Evolutionary conservation across 2,113 vertebrate genomes (phyloP), one percentile per base, ranked within the genome.

Genomic region (Guaruba guarouba): DNA sequence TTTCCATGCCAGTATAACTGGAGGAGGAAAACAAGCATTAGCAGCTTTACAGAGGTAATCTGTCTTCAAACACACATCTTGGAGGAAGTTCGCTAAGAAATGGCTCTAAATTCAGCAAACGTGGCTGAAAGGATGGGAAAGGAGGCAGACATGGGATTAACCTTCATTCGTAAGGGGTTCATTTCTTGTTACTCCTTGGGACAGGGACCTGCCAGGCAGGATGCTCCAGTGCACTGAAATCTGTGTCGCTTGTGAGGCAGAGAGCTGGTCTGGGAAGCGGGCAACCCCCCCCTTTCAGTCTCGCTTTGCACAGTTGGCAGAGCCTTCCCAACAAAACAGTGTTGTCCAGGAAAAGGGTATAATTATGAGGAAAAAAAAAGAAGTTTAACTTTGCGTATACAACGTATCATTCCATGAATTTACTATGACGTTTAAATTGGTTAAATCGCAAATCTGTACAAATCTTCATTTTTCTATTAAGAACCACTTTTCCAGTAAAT

Each of bases 191-290:
- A 24, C 8, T 69, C 14, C 31, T 71, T 11, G 25, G 11, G 55
- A 49, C 13, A 51, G 44, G 19, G 39, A n/a, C 4, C 11, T 73
- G 33, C 19, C 28, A 22, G 35, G 9, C 23, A 85, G 43, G 17
- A 61, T 13, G 17, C 13, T 48, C 19, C 1, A 2, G 31, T 14
- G 52, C 19, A 10, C 3, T 35, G 51, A 85, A 80, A 13, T 27
- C 29, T 4, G 0, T 12, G 22, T 43, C 7, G 33, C 17, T 61
- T 8, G 0, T 3, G 3, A 28, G 39, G 22, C 27, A 70, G 43
- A 43, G 35, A 71, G 24, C n/a, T n/a, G 54, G 18, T 62, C 57
- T 3, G 1, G 48, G 18, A 41, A 14, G 5, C 17, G 23, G 7
- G 3, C 23, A 48, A 80, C 54, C 15, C 48, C 7, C 33, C 4